phyloP scores from a whole-genome alignment of 2,888 invertebrate genomes.

The Agrochola lota region DNA sequence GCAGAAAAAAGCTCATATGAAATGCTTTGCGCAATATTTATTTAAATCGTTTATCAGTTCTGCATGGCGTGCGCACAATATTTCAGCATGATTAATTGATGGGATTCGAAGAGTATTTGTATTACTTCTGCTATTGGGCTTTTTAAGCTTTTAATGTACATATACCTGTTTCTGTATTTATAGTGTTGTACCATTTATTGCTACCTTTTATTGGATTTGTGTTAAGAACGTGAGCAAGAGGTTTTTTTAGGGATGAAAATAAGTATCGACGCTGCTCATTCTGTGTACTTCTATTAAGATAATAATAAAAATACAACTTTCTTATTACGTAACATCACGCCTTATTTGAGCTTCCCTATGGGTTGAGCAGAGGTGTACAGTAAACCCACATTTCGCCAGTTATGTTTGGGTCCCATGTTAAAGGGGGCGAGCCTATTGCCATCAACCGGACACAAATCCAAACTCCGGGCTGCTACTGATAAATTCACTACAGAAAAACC shows the following conservation, averaged over 20 bases:
- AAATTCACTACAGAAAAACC: too few species aligned
- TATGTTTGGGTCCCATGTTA: too few species aligned
- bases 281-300: not conserved
- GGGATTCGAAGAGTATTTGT: conserved; percentile 59
- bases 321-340: not conserved
- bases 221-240: not conserved
- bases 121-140: conserved; percentile 43
- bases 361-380: too few species aligned
- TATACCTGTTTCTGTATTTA: not conserved
- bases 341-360: too few species aligned
- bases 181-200: not conserved
- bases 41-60: conserved; percentile 58
- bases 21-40: conserved; percentile 46
- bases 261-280: not conserved
- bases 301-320: not conserved
- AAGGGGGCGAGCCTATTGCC: too few species aligned
- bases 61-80: conserved; percentile 55
- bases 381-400: too few species aligned
- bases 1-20: conserved; percentile 9
- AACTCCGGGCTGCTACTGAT: too few species aligned
- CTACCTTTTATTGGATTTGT: not conserved
- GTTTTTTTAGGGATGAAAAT: not conserved
- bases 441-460: too few species aligned
- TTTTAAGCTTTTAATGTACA: conserved; percentile 28
- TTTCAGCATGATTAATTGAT: conserved; percentile 75